phyloP scores from a whole-genome alignment of 2,888 invertebrate genomes.

The Pterobdella sp. region DNA sequence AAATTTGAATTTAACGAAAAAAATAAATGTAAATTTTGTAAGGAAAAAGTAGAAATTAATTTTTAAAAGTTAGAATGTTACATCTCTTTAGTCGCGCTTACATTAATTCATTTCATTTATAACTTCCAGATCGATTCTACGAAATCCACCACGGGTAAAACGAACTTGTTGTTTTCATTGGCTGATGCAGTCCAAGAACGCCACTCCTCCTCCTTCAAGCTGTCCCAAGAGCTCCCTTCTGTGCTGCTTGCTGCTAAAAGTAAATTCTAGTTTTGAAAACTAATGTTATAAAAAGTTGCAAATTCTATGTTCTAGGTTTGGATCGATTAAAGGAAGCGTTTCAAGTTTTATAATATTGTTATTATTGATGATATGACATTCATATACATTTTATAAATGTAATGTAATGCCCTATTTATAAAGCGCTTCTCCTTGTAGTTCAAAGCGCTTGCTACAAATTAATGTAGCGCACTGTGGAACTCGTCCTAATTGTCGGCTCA shows the following conservation, averaged over 20 bases:
- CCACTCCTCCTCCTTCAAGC: conserved; percentile 44
- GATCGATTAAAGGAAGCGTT: too few species aligned
- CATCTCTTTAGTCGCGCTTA: neutral
- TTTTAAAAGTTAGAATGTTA: neutral
- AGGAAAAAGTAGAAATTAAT: neutral
- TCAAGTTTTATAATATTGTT: too few species aligned
- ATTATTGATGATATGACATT: too few species aligned
- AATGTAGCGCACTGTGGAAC: too few species aligned
- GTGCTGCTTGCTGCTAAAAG: conserved; percentile 47
- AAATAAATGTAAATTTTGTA: neutral
- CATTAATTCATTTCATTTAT: neutral
- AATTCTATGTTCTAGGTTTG: too few species aligned
- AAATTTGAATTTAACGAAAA: neutral
- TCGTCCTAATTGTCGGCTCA: too few species aligned
- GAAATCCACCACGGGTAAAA: conserved; percentile 48
- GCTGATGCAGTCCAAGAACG: conserved; percentile 45
- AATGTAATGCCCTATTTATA: too few species aligned
- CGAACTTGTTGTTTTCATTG: conserved; percentile 48
- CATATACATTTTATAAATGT: too few species aligned
- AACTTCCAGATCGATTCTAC: conserved; percentile 47
- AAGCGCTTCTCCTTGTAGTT: too few species aligned
- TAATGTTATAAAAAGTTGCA: neutral
- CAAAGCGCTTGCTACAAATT: too few species aligned
- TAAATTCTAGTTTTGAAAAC: conserved; percentile 31
- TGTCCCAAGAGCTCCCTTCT: conserved; percentile 44